Evolutionary conservation across 2,888 invertebrate genomes (phyloP), one percentile per base, ranked within the genome.

Genomic region (Teleogryllus oceanicus): DNA sequence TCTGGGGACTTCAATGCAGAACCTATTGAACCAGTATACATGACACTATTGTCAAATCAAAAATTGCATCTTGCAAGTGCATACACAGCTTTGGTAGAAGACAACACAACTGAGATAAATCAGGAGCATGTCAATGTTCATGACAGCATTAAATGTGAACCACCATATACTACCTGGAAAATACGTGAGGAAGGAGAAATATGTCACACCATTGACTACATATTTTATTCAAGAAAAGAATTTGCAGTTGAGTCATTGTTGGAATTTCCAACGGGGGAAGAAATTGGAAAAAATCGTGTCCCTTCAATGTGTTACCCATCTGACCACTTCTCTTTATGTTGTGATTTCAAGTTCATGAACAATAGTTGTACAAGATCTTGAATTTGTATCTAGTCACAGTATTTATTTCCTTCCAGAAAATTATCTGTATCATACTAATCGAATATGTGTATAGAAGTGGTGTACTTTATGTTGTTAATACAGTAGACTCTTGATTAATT

Each of bases 1-100:
- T 92, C 92, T 84, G 94, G 94, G 0, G 94, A 94, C 86, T 94
- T 94, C 85, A 94, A 94, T 85, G 94, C 93, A 0, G 92, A 92
- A 85, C 93, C 93, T 1, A 88, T 86, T 8, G 94, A 94, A 85
- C 92, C 92, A 1, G 90, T 94, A 3, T 93, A 94, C 85, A 85
- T 87, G 49, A 91, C 92, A 1, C 88, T 93, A 76, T 86, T 90
- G 13, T 86, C 86, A 82, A 87, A 88, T 82, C 86, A 86, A 82
- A 82, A 85, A 2, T 82, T 90, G 2, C 86, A 86, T 74, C 84
- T 90, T 20, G 86, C 88, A 78, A 90, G 90, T 83, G 90, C 90
- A 49, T 90, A 90, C 85, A 88, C 90, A 0, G 80, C 85, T 37
- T 81, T 85, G 81, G 83, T 82, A 10, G 37, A 37, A 24, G 76